A percentile compares a stretch with the other conserved stretches of the same genome.
These are phyloP conservation scores for Gopherus flavomarginatus DNA, from an alignment of 2,113 vertebrate genomes.

Conservation along the genomic window DNA sequence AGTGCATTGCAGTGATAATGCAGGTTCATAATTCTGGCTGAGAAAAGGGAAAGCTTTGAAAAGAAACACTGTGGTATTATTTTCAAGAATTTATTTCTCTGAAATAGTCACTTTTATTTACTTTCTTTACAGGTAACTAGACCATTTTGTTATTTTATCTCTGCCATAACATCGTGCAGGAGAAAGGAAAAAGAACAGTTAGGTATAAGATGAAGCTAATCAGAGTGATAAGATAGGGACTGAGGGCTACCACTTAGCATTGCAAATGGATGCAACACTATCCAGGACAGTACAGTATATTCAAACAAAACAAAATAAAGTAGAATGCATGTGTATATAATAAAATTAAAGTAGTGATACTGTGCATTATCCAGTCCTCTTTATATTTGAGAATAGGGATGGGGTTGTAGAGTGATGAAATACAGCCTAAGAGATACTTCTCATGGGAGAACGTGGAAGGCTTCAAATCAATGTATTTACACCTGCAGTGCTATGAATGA, in stretches of 20 bases:
- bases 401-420: neutral
- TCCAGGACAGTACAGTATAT: neutral
- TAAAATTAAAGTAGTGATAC: neutral
- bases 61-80: neutral
- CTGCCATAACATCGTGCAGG: neutral
- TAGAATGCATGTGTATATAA: neutral
- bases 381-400: neutral
- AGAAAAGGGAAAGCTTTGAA: neutral
- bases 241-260: neutral
- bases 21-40: neutral
- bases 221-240: neutral
- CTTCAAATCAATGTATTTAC: neutral
- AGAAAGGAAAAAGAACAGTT: neutral
- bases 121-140: neutral
- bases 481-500: neutral
- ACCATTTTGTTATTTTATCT: accelerated
- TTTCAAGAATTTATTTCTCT: neutral
- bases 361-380: neutral
- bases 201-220: neutral
- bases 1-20: neutral
- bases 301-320: neutral
- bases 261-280: neutral
- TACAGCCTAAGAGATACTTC: neutral
- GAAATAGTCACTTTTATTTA: neutral
- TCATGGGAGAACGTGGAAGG: neutral